phyloP scores from a whole-genome alignment of 2,888 invertebrate species.

The Archips crataeganus region DNA sequence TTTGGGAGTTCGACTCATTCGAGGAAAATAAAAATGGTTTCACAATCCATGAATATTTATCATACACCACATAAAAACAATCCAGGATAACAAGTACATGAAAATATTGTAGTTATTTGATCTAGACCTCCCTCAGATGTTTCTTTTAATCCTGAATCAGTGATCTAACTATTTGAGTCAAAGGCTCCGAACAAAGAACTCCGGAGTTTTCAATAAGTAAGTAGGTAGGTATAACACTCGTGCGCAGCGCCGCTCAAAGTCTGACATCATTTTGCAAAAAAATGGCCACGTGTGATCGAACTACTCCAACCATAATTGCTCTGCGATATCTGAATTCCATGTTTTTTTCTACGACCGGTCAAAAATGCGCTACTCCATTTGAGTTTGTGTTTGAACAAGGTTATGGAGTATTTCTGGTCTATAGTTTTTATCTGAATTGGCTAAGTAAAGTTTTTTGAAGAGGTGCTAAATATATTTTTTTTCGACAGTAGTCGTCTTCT shows the following conservation, averaged over 20 bases:
- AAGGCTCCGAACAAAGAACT: not conserved
- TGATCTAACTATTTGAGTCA: not conserved
- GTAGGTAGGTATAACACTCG: not conserved
- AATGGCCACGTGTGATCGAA: conserved; percentile 26
- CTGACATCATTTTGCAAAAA: conserved; percentile 39
- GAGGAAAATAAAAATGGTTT: no score
- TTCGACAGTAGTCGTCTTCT: no score
- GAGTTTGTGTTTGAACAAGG: conserved; percentile 18
- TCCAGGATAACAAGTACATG: no score
- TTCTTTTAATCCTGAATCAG: no score
- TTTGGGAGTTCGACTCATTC: no score
- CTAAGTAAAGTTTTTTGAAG: no score
- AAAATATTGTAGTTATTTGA: no score
- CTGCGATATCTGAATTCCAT: conserved; percentile 38
- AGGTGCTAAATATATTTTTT: no score
- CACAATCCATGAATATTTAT: no score
- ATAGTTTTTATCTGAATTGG: not conserved
- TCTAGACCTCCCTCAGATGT: no score
- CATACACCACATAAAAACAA: no score
- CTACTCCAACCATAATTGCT: conserved; percentile 32
- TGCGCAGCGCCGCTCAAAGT: not conserved
- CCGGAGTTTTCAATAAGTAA: not conserved
- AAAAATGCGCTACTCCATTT: conserved; percentile 29
- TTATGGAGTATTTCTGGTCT: not conserved
- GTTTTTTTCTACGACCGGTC: conserved; percentile 21